A percentile compares a stretch with the other conserved stretches of the same genome.
Evolutionary conservation across 2,888 invertebrate genomes (phyloP).

Genomic region (Eustalomyia histrio): DNA sequence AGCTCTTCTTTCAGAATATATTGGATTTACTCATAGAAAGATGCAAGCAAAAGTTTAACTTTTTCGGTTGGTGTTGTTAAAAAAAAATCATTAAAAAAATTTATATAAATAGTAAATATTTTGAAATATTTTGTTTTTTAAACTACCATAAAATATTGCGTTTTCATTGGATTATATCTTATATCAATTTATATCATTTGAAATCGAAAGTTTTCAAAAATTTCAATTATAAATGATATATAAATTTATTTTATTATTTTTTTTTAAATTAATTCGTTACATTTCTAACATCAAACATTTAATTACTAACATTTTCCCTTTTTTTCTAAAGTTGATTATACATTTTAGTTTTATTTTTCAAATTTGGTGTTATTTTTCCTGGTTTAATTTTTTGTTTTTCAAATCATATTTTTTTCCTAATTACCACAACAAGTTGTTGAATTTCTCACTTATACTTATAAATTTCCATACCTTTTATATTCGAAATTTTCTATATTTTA

Average conservation of each 20-base stretch:
- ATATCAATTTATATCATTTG: too few species aligned
- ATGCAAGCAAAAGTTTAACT: too few species aligned
- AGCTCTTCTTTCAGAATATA: too few species aligned
- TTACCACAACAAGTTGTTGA: conserved; percentile 24
- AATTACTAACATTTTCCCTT: conserved; percentile 38
- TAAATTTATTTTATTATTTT: conserved; percentile 5
- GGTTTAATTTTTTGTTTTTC: conserved; percentile 11
- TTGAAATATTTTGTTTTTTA: conserved; percentile 41
- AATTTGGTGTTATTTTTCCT: conserved; percentile 56
- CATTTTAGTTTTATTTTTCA: conserved; percentile 18
- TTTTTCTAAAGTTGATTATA: background rate
- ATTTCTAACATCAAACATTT: conserved; percentile 62
- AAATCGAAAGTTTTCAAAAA: background rate
- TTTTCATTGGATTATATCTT: conserved; percentile 13
- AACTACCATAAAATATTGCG: conserved; percentile 61
- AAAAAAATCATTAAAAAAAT: conserved; percentile 60
- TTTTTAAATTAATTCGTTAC: conserved; percentile 41
- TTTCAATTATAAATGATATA: conserved; percentile 11
- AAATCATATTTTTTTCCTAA: conserved; percentile 12
- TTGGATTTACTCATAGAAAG: too few species aligned
- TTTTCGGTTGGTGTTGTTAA: too few species aligned
- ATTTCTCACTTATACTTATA: conserved; percentile 10
- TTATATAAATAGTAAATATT: conserved; percentile 28
- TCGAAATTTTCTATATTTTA: background rate
- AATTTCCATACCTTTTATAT: background rate